phyloP scores from a whole-genome alignment of 1,140 invertebrate species.

The Ridgeia piscesae region DNA sequence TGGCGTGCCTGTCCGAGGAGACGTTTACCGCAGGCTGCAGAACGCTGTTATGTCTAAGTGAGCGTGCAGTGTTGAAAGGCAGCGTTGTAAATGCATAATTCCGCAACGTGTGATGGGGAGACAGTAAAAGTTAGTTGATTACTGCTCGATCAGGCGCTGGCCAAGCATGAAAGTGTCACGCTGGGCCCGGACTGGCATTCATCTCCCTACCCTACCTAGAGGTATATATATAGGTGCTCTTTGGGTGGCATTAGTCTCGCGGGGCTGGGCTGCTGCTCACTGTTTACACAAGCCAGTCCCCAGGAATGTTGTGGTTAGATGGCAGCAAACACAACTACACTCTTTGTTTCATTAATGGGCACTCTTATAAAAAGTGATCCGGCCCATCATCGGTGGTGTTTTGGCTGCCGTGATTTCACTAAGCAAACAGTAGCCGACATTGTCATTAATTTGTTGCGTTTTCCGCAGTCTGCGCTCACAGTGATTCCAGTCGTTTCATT shows the following conservation, averaged over 20 bases:
- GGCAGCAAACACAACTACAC: background rate
- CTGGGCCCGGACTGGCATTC: background rate
- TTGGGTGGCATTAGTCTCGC: background rate
- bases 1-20: background rate
- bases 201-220: background rate
- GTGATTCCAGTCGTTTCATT: background rate
- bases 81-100: background rate
- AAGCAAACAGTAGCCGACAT: background rate
- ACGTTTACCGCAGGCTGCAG: background rate
- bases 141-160: background rate
- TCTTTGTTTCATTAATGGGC: background rate
- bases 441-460: background rate
- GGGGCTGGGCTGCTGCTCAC: background rate
- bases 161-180: background rate
- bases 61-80: background rate
- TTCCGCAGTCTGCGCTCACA: background rate
- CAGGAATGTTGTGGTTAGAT: background rate
- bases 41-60: background rate
- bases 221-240: background rate
- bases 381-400: background rate
- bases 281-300: background rate
- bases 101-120: background rate
- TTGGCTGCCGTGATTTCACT: background rate
- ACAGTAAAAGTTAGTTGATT: slow-evolving; percentile 1
- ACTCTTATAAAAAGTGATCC: background rate